Conservation (phyloP, 1,140 invertebrate genomes). For the Euborellia annulipes region DNA sequence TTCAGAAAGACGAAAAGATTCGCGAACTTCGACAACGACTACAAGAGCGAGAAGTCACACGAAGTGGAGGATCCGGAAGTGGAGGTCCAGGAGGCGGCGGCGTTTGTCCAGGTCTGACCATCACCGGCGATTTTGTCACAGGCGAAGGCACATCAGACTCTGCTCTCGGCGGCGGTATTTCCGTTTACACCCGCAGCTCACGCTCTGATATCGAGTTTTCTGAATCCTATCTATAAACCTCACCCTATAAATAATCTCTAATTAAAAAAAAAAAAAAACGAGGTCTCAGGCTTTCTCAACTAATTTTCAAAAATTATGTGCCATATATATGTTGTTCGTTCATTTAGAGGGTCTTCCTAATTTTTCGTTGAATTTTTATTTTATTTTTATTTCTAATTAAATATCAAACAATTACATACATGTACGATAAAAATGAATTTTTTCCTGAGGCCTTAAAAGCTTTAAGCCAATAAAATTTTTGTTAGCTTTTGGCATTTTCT, state of each 20-base stretch:
- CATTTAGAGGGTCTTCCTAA: too few species aligned
- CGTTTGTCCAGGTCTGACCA: conserved; percentile 16
- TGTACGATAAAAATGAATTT: too few species aligned
- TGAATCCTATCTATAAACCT: conserved; percentile 62
- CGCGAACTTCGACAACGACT: conserved; percentile 59
- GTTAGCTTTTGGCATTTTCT: too few species aligned
- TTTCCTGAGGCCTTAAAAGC: too few species aligned
- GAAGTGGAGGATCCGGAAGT: conserved; percentile 17
- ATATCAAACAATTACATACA: too few species aligned
- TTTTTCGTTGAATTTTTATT: too few species aligned
- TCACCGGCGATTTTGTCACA: conserved; percentile 46
- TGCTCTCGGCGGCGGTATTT: conserved; percentile 49
- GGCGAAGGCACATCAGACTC: conserved; percentile 61
- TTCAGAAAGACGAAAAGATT: conserved; percentile 80
- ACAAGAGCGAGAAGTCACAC: conserved; percentile 48
- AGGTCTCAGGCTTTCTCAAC: too few species aligned
- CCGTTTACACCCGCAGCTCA: conserved; percentile 57
- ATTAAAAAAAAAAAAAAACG: background rate
- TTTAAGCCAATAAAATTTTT: too few species aligned
- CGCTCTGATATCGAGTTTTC: conserved; percentile 73
- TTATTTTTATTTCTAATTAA: too few species aligned
- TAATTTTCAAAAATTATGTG: too few species aligned
- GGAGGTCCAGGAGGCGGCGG: conserved; percentile 13
- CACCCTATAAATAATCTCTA: background rate
- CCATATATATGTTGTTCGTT: too few species aligned